phyloP scores from a whole-genome alignment of 2,888 invertebrate species.

The Elaeidobius kamerunicus region DNA sequence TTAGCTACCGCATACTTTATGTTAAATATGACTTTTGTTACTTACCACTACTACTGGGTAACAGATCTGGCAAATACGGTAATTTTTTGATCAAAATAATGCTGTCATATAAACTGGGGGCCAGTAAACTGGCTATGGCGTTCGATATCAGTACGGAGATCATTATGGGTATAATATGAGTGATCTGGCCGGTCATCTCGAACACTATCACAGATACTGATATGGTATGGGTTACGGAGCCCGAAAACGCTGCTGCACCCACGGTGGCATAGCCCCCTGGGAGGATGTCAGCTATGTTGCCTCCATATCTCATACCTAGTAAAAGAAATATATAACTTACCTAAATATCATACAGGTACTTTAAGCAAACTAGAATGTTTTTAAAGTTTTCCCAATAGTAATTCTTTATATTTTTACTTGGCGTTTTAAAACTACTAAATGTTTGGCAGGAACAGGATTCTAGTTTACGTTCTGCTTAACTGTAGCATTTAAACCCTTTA shows the following conservation, averaged over 20 bases:
- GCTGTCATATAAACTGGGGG: slow-evolving; percentile 97
- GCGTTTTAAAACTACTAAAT: not conserved
- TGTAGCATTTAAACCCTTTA: no score
- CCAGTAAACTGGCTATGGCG: slow-evolving; percentile 89
- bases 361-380: no score
- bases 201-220: slow-evolving; percentile 97
- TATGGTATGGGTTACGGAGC: slow-evolving; percentile 96
- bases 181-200: slow-evolving; percentile 98
- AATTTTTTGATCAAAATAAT: slow-evolving; percentile 96
- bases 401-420: no score
- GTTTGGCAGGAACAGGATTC: no score
- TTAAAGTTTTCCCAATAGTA: no score
- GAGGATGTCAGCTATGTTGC: slow-evolving; percentile 79
- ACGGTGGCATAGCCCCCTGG: slow-evolving; percentile 97
- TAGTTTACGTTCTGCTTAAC: no score
- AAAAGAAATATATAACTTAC: not conserved
- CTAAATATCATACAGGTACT: no score
- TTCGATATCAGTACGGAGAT: slow-evolving; percentile 95
- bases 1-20: no score
- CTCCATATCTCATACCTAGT: slow-evolving; percentile 84
- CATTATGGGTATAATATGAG: slow-evolving; percentile 95
- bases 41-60: slow-evolving; percentile 77
- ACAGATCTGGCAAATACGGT: slow-evolving; percentile 93
- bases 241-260: slow-evolving; percentile 93
- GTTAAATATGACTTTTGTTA: slow-evolving; percentile 1